Percentiles rank a stretch among this genome's conserved stretches.
These are phyloP conservation scores for Leucophenga varia DNA, from an alignment of 1,140 invertebrate genomes.

Conservation along the genomic window DNA sequence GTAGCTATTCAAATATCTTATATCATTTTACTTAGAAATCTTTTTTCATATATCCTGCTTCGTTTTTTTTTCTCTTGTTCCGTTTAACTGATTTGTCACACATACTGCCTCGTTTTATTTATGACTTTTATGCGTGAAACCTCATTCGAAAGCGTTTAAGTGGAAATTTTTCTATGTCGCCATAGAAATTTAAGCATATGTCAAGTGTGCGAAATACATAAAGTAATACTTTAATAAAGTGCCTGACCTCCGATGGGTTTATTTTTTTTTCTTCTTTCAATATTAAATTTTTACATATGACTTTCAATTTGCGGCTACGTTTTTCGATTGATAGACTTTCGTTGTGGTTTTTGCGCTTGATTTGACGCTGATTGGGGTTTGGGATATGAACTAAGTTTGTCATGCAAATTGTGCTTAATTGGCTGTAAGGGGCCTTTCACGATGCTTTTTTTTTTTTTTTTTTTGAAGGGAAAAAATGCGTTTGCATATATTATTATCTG, in stretches of 20 bases:
- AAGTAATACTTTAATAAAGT: background rate
- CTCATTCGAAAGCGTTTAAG: slow-evolving; percentile 54
- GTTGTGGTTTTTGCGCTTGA: too few relatives aligned
- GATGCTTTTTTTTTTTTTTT: too few relatives aligned
- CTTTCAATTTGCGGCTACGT: too few relatives aligned
- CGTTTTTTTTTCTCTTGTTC: too few relatives aligned
- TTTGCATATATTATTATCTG: too few relatives aligned
- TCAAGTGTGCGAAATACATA: background rate
- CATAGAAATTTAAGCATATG: background rate
- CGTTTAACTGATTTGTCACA: slow-evolving; percentile 48
- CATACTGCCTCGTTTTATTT: slow-evolving; percentile 46
- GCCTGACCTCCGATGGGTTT: background rate
- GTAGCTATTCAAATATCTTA: too few relatives aligned
- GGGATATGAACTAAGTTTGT: too few relatives aligned
- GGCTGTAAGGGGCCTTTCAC: slow-evolving; percentile 43
- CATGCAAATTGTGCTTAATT: slow-evolving; percentile 53
- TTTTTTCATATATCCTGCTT: too few relatives aligned
- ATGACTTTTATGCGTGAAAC: slow-evolving; percentile 55
- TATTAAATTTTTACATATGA: background rate
- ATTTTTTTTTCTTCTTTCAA: background rate
- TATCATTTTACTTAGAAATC: too few relatives aligned
- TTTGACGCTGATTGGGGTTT: too few relatives aligned
- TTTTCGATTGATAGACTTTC: too few relatives aligned
- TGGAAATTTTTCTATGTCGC: slow-evolving; percentile 31
- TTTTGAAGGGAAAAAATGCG: too few relatives aligned